These are phyloP conservation scores for Belonocnema kinseyi DNA, from an alignment of 1,140 invertebrate species.

Conservation along the genomic window DNA sequence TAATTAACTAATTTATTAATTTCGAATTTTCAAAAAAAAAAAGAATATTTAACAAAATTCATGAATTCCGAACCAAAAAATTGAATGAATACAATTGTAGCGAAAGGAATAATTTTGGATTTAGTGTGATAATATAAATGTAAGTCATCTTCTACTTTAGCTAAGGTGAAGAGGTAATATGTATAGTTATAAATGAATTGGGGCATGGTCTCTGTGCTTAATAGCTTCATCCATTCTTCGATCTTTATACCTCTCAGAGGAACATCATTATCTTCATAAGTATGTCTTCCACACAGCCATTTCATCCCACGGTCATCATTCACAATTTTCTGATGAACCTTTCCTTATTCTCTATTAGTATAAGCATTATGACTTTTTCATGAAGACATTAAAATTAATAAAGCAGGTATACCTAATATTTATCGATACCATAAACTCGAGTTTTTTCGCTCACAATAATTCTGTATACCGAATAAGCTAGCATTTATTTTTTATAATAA, in stretches of 20 bases:
- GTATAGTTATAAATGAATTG: constrained; percentile 24
- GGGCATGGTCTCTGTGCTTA: constrained; percentile 10
- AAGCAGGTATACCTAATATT: too few species aligned
- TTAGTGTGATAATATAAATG: not conserved
- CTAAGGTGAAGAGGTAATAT: not conserved
- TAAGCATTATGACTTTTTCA: not conserved
- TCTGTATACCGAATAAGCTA: too few species aligned
- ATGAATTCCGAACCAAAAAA: too few species aligned
- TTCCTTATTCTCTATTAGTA: not conserved
- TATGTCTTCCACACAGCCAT: constrained; percentile 13
- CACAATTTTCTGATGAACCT: constrained; percentile 8
- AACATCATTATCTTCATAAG: constrained; percentile 29
- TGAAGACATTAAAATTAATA: too few species aligned
- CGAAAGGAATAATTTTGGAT: not conserved
- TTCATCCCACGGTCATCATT: constrained; percentile 28
- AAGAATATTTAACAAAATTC: too few species aligned
- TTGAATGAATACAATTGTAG: not conserved
- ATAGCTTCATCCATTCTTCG: constrained; percentile 26
- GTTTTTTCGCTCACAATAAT: too few species aligned
- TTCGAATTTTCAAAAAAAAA: too few species aligned
- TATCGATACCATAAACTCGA: too few species aligned
- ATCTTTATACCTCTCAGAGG: not conserved
- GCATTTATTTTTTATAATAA: too few species aligned
- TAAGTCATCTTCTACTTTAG: not conserved
- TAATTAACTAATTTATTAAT: too few species aligned